phyloP scores from a whole-genome alignment of 2,888 invertebrate species.

The Eupithecia vulgata region DNA sequence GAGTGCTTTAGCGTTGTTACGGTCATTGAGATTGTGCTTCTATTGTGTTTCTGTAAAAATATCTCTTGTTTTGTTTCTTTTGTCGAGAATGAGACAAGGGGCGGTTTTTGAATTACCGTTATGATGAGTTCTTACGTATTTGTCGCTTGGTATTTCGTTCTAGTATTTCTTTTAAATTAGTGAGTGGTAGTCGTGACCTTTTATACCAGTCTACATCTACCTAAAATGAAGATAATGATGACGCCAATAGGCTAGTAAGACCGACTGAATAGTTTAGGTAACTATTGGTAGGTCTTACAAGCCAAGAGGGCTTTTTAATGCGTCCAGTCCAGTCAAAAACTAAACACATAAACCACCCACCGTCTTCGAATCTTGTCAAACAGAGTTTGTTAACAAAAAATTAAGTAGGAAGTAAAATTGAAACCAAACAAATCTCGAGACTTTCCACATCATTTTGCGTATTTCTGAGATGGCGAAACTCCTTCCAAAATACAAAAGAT shows the following conservation, averaged over 20 bases:
- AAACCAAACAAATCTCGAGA: background rate
- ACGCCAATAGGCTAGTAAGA: no score
- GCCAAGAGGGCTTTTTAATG: background rate
- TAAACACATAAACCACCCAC: background rate
- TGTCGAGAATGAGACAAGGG: constrained; percentile 18
- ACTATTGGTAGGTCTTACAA: background rate
- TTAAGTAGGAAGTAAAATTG: background rate
- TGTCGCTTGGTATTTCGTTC: background rate
- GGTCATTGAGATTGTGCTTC: constrained; percentile 34
- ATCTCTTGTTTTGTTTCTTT: constrained; percentile 23
- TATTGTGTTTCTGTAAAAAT: constrained; percentile 34
- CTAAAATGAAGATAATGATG: no score
- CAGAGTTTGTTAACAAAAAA: background rate
- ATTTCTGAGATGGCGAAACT: constrained; percentile 1
- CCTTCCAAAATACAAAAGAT: constrained; percentile 4
- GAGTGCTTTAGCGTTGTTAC: constrained; percentile 43
- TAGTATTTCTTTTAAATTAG: background rate
- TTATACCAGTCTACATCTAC: background rate
- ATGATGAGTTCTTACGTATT: background rate
- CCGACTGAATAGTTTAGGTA: background rate
- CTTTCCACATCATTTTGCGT: background rate
- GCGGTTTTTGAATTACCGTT: constrained; percentile 15
- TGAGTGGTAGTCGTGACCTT: background rate
- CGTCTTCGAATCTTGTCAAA: background rate
- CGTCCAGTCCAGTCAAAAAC: background rate